Base-by-base conservation (phyloP, 2,797 vertebrate genomes). In the Menidia menidia region DNA sequence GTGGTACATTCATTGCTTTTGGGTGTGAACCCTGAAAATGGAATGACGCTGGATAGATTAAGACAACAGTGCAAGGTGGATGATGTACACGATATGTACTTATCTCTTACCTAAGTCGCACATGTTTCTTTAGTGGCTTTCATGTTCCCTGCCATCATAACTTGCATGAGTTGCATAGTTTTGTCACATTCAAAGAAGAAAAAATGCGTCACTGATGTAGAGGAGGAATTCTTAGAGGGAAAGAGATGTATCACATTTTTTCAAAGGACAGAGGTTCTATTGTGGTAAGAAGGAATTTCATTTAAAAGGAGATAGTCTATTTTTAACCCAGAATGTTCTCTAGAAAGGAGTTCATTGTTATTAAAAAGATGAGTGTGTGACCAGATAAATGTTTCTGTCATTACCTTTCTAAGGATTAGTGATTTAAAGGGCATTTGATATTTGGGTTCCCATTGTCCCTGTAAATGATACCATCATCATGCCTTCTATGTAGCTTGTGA, bases 241-340 rank as follows among this genome's bases (percentile, higher is more conserved):
- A 59, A 63, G 60, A 71, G 53, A 73, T 61, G 32, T 70, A 79
- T 78, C 50, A 16, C 51, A 58, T 83, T 67, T 78, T 78, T 75
- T 76, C 18, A 18, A 51, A 78, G 43, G 32, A 86, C 79, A 87
- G 60, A 80, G 63, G 19, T 68, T 73, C 62, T 57, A 77, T 86
- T 90, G 65, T 88, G 48, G 68, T 42, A 44, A 31, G 32, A 47
- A 72, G 52, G 59, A 63, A 32, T 81, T 83, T 83, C 13, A 77
- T 85, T 84, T 74, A 55, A 47, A 73, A 78, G 64, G 3, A 68
- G 71, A 77, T 71, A 11, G 30, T 67, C 71, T 84, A 79, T 80
- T 87, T 90, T 84, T 89, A 77, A 65, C 68, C 43, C 30, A 55
- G 64, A 79, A 77, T 74, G 48, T 73, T 86, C 77, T 75, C 30